Conservation (phyloP, 2,888 invertebrate species). For the Caenorhabditis drosophilae region DNA sequence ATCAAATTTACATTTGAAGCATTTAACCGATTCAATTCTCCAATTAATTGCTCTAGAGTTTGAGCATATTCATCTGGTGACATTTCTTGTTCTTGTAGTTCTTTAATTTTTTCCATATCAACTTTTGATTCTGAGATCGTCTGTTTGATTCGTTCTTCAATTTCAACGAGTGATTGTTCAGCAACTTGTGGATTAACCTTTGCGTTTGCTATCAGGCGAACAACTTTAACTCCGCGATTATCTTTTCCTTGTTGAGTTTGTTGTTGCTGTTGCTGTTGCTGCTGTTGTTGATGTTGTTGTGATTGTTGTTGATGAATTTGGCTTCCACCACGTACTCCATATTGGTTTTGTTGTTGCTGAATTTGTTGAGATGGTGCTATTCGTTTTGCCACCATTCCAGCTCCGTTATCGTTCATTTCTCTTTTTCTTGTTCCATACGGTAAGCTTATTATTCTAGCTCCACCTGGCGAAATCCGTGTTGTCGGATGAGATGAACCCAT, state of each 20-base stretch:
- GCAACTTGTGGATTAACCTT: slow-evolving; percentile 10
- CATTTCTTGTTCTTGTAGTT: slow-evolving; percentile 25
- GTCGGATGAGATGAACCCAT: too few species aligned
- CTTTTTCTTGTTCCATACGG: slow-evolving; percentile 16
- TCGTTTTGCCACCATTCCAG: slow-evolving; percentile 3
- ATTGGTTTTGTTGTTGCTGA: too few species aligned
- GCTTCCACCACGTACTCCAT: too few species aligned
- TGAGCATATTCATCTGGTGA: slow-evolving; percentile 27
- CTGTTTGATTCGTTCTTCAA: slow-evolving; percentile 26
- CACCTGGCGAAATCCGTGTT: slow-evolving; percentile 31
- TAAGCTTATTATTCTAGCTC: slow-evolving; percentile 35
- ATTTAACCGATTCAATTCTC: slow-evolving; percentile 25
- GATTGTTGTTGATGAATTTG: slow-evolving; percentile 2
- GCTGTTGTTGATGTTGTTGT: slow-evolving; percentile 10
- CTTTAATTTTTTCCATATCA: slow-evolving; percentile 18
- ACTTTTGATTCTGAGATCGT: slow-evolving; percentile 20
- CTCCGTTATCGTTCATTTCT: slow-evolving; percentile 6
- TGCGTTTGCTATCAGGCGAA: slow-evolving; percentile 16
- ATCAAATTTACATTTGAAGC: slow-evolving; percentile 18
- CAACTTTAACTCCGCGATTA: slow-evolving; percentile 18
- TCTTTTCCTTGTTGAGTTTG: slow-evolving; percentile 6
- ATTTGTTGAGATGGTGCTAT: neutral
- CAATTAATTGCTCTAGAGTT: slow-evolving; percentile 13
- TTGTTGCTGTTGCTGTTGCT: slow-evolving; percentile 13
- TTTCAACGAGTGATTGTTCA: slow-evolving; percentile 18